Percentiles rank a stretch among this genome's conserved stretches.
These are phyloP conservation scores for Bostrychus sinensis DNA, from an alignment of 2,113 vertebrate species.

Conservation along the genomic window DNA sequence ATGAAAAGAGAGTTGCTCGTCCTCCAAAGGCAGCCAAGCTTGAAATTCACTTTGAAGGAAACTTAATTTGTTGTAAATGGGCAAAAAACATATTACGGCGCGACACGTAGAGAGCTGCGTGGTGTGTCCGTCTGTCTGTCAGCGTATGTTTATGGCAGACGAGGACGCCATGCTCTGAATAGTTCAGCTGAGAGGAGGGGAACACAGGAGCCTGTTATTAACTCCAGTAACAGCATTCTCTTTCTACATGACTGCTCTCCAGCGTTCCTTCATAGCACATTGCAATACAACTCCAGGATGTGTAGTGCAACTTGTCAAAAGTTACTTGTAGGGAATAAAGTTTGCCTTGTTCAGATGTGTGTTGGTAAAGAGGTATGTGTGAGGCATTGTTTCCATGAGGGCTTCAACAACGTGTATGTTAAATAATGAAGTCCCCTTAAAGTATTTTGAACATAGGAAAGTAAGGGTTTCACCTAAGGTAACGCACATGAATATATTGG, in stretches of 20 bases:
- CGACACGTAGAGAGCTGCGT: slow-evolving; percentile 67
- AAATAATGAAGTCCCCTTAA: background rate
- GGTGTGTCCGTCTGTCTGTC: slow-evolving; percentile 63
- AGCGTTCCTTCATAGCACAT: slow-evolving; percentile 55
- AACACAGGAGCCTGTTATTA: slow-evolving; percentile 76
- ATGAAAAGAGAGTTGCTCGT: slow-evolving; percentile 95
- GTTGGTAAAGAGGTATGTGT: background rate
- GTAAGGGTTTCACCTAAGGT: no score
- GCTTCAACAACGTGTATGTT: background rate
- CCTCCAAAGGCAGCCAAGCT: slow-evolving; percentile 90
- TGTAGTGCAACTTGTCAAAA: slow-evolving; percentile 65
- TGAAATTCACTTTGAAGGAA: slow-evolving; percentile 98
- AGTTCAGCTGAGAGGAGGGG: slow-evolving; percentile 73
- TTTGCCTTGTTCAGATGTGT: slow-evolving; percentile 40
- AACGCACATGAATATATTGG: no score
- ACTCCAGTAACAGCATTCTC: slow-evolving; percentile 73
- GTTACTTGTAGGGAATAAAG: slow-evolving; percentile 52
- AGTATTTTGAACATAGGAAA: no score
- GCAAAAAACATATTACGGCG: slow-evolving; percentile 94
- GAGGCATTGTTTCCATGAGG: background rate
- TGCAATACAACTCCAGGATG: slow-evolving; percentile 63
- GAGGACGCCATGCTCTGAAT: slow-evolving; percentile 77
- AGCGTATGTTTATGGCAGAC: slow-evolving; percentile 67
- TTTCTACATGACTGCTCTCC: slow-evolving; percentile 74
- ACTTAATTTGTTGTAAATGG: slow-evolving; percentile 98